These are phyloP conservation scores for Pimephales promelas DNA, from an alignment of 2,113 vertebrate species.

Conservation along the genomic window DNA sequence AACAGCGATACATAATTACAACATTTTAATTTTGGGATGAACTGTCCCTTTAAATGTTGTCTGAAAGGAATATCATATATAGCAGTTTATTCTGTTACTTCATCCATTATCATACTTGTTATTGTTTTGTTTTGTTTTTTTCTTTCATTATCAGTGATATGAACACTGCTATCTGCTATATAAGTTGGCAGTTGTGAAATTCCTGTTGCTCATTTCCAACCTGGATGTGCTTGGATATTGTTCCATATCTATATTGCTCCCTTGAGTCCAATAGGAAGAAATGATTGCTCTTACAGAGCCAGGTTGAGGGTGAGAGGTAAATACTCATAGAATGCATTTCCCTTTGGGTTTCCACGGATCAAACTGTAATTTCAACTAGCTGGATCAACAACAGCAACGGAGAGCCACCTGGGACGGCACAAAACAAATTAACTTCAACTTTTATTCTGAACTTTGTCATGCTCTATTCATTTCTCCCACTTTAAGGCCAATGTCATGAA, in stretches of 20 bases:
- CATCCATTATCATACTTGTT: too few species aligned
- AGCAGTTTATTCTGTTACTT: background rate
- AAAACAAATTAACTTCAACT: constrained; percentile 39
- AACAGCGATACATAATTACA: background rate
- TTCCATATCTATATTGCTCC: background rate
- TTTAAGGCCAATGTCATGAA: constrained; percentile 12
- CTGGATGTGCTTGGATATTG: constrained; percentile 8
- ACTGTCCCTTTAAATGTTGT: background rate
- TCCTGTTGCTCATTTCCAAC: background rate
- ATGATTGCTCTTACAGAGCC: background rate
- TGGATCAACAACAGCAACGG: constrained; percentile 13
- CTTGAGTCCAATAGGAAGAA: constrained; percentile 21
- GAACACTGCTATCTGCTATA: background rate
- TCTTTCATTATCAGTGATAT: background rate
- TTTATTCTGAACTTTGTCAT: constrained; percentile 34
- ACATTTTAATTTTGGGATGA: background rate
- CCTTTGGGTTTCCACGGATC: constrained; percentile 23
- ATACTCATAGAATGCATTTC: constrained; percentile 30
- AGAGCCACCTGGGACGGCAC: constrained; percentile 4
- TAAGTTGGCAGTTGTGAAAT: constrained; percentile 5
- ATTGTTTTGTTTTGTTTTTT: background rate
- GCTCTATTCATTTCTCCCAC: background rate
- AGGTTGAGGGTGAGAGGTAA: background rate
- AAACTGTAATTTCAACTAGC: constrained; percentile 21
- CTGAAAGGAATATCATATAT: background rate